Conservation (phyloP, 2,797 vertebrate genomes). For the Amblyopsis hoosieri region DNA sequence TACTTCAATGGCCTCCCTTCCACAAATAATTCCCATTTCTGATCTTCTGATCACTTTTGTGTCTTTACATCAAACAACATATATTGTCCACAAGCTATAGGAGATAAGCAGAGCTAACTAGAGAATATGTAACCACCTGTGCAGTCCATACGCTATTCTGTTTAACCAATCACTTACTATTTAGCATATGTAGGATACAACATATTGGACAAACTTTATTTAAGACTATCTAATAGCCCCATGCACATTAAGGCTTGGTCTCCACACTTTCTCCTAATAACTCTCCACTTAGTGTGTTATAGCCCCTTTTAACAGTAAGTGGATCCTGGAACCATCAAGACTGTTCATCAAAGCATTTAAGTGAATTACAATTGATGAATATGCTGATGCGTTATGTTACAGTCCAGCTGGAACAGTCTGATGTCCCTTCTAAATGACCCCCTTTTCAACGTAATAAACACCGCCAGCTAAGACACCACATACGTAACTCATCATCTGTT, state of each 20-base stretch:
- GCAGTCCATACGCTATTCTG: too few relatives aligned
- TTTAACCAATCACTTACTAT: too few relatives aligned
- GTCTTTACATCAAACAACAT: too few relatives aligned
- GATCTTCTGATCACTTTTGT: too few relatives aligned
- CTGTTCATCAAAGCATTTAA: constrained; percentile 12
- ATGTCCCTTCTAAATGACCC: neutral
- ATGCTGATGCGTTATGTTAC: constrained; percentile 12
- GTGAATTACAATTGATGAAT: constrained; percentile 27
- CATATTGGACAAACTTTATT: too few relatives aligned
- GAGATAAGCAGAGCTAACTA: too few relatives aligned
- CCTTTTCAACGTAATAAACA: neutral
- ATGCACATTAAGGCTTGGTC: neutral
- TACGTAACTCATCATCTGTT: neutral
- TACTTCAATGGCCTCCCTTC: too few relatives aligned
- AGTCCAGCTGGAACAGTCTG: neutral
- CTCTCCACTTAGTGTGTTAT: neutral
- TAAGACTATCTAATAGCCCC: too few relatives aligned
- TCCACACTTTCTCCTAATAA: neutral
- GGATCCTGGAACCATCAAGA: constrained; percentile 16
- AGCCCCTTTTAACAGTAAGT: neutral
- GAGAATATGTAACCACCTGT: too few relatives aligned
- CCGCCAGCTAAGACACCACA: neutral
- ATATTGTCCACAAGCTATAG: too few relatives aligned
- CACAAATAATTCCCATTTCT: too few relatives aligned
- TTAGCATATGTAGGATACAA: too few relatives aligned